A percentile compares a stretch with the other conserved stretches of the same genome.
Evolutionary conservation across 2,797 vertebrate genomes (phyloP).

Genomic region (Coilia nasus): DNA sequence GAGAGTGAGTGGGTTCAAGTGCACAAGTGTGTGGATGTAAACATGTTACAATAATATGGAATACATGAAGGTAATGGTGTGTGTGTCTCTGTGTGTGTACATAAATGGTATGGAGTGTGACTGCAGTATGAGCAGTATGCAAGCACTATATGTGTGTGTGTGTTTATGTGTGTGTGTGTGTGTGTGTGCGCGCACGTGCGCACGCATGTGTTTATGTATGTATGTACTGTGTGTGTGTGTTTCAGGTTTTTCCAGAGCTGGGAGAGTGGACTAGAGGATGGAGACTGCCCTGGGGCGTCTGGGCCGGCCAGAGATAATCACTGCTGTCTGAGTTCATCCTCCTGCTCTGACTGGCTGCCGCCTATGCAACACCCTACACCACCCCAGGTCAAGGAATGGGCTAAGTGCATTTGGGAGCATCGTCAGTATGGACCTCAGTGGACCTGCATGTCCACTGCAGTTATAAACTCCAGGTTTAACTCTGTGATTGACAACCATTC

Average conservation of each 20-base stretch:
- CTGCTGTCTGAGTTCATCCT: constrained; percentile 31
- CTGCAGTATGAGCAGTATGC: too few species aligned
- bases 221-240: background rate
- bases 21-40: background rate
- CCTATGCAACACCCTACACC: constrained; percentile 59
- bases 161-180: background rate
- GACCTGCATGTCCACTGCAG: constrained; percentile 52
- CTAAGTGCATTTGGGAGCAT: constrained; percentile 5
- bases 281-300: constrained; percentile 36
- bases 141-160: background rate
- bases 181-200: background rate
- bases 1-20: constrained; percentile 38
- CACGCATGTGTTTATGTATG: background rate
- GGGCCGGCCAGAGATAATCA: constrained; percentile 58
- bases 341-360: background rate
- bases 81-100: constrained; percentile 4
- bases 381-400: constrained; percentile 12
- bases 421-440: constrained; percentile 49
- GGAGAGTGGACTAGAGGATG: constrained; percentile 19
- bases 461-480: background rate
- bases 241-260: background rate
- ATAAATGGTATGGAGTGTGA: too few species aligned
- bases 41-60: background rate
- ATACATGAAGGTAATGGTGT: background rate
- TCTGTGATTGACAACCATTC: background rate